Percentiles rank a stretch among this genome's conserved stretches.
Evolutionary conservation across 30 jellyfish, hydroid and myxozoan genomes (phyloP).

Genomic region (Turritopsis rubra): DNA sequence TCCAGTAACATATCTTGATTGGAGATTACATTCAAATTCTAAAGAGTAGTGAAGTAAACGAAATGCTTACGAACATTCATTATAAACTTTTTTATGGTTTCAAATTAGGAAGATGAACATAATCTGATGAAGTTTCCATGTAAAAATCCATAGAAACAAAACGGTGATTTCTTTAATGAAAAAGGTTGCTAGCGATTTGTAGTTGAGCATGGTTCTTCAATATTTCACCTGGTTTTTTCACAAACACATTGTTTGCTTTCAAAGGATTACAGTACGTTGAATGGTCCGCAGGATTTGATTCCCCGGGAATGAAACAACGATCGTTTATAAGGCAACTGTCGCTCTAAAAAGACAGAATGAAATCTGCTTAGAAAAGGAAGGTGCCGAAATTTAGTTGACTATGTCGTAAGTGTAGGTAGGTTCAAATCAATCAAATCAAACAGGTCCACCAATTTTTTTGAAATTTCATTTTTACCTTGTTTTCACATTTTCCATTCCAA

Average conservation of each 20-base stretch:
- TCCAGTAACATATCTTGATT: not conserved
- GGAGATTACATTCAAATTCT: not conserved
- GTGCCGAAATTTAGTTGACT: not conserved
- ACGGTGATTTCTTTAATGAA: too few species aligned
- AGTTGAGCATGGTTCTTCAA: too few species aligned
- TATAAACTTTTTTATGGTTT: too few species aligned
- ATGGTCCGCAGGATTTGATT: constrained; percentile 35
- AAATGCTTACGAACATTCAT: too few species aligned
- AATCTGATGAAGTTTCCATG: too few species aligned
- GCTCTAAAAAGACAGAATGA: constrained; percentile 20
- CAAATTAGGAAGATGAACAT: too few species aligned
- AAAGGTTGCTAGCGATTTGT: too few species aligned
- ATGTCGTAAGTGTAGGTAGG: too few species aligned
- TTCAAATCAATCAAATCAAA: too few species aligned
- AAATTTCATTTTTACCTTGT: constrained; percentile 34
- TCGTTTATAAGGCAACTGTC: constrained; percentile 44
- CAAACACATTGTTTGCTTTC: constrained; percentile 12
- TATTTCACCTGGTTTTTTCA: constrained; percentile 35
- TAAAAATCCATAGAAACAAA: too few species aligned
- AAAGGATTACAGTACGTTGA: constrained; percentile 40
- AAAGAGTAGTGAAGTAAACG: not conserved
- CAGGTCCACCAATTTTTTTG: not conserved
- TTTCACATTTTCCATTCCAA: constrained; percentile 28
- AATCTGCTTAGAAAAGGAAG: not conserved
- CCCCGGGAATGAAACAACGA: constrained; percentile 41